Conservation (phyloP, 2,888 invertebrate genomes). For the Muscina levida region DNA sequence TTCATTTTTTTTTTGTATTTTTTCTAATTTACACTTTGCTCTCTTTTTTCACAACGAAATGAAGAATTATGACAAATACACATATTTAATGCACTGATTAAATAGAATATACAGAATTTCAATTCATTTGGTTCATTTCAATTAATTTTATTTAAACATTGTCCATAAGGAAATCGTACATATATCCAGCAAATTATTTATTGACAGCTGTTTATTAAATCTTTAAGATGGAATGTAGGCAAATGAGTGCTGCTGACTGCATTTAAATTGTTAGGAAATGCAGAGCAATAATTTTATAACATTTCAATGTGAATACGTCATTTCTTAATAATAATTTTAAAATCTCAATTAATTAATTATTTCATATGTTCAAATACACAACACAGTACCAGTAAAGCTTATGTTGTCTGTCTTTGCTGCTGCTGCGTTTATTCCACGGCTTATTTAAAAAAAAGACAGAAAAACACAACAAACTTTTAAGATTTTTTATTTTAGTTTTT, state of each 20-base stretch:
- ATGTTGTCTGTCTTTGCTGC: neutral
- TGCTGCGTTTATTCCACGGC: neutral
- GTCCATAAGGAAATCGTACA: slow-evolving; percentile 27
- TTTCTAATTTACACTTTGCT: slow-evolving; percentile 64
- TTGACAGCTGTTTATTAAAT: slow-evolving; percentile 29
- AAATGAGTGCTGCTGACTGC: neutral
- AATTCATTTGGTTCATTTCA: slow-evolving; percentile 37
- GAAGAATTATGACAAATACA: slow-evolving; percentile 51
- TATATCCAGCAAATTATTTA: neutral
- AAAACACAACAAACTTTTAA: slow-evolving; percentile 29
- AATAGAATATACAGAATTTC: slow-evolving; percentile 53
- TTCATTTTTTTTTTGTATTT: slow-evolving; percentile 41
- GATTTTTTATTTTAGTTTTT: slow-evolving; percentile 22
- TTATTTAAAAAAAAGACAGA: slow-evolving; percentile 10
- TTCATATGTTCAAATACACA: slow-evolving; percentile 31
- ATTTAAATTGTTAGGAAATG: neutral
- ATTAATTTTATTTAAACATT: slow-evolving; percentile 18
- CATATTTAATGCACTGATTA: slow-evolving; percentile 63
- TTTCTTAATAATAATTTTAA: slow-evolving; percentile 41
- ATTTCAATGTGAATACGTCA: slow-evolving; percentile 44
- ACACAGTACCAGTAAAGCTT: slow-evolving; percentile 44
- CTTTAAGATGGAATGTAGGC: neutral
- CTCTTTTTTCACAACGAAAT: slow-evolving; percentile 46
- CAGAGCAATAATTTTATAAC: slow-evolving; percentile 11
- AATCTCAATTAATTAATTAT: slow-evolving; percentile 36